phyloP scores from a whole-genome alignment of 2,888 invertebrate genomes.

The Tipula helvola region DNA sequence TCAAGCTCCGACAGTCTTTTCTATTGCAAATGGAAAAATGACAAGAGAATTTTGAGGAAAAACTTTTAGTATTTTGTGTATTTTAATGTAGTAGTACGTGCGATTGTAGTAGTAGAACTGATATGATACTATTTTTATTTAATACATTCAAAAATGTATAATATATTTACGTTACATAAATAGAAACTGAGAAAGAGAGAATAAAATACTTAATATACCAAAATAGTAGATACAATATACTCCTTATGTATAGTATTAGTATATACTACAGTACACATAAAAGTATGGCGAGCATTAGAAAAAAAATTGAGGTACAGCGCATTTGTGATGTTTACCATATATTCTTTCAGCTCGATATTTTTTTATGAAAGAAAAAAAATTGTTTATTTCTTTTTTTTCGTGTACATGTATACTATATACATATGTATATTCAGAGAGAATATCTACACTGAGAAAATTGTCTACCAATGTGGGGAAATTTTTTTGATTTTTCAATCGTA shows the following conservation, averaged over 20 bases:
- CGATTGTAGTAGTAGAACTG: not conserved
- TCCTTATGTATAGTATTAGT: not conserved
- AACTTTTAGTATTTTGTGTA: not conserved
- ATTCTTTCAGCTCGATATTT: not conserved
- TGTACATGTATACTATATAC: not conserved
- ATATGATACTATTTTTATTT: not conserved
- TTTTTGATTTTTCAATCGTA: not conserved
- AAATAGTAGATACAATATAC: not conserved
- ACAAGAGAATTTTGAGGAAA: conserved; percentile 4
- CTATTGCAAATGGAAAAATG: conserved; percentile 4
- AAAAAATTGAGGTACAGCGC: not conserved
- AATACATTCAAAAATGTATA: not conserved
- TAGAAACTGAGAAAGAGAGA: not conserved
- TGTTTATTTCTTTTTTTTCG: not conserved
- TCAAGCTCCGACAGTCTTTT: not conserved
- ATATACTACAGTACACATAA: not conserved
- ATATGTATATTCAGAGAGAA: not conserved
- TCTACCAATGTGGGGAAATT: not conserved
- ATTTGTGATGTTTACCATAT: not conserved
- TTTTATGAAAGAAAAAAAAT: not conserved
- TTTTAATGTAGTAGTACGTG: not conserved
- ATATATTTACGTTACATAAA: not conserved
- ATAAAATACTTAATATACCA: not conserved
- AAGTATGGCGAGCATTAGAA: not conserved
- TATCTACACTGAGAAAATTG: not conserved